phyloP scores from a whole-genome alignment of 1,140 invertebrate genomes.

The Prorops nasuta region DNA sequence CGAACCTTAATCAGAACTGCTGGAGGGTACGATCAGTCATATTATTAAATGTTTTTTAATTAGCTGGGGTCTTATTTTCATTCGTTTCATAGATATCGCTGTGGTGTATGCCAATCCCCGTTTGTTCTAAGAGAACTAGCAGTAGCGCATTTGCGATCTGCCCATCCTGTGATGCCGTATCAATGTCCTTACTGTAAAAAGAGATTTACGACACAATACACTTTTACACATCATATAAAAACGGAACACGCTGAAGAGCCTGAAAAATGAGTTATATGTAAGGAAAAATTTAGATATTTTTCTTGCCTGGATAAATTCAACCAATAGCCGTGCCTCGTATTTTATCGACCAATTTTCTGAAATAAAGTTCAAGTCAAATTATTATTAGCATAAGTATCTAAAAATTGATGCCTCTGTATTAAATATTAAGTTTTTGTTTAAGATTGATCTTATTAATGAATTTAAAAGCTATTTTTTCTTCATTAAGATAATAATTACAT shows the following conservation, averaged over 20 bases:
- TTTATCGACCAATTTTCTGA: background rate
- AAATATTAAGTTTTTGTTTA: background rate
- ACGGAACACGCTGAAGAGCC: too few species aligned
- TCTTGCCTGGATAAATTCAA: too few species aligned
- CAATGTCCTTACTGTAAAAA: conserved; percentile 47
- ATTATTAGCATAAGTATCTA: background rate
- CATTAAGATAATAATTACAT: background rate
- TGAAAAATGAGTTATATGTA: too few species aligned
- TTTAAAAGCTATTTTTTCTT: background rate
- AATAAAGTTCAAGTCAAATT: background rate
- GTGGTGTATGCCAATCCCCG: conserved; percentile 43
- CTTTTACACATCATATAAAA: background rate
- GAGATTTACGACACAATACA: conserved; percentile 41
- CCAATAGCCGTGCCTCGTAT: too few species aligned
- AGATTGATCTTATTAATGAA: background rate
- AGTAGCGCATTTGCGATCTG: conserved; percentile 43
- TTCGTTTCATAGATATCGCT: conserved; percentile 37
- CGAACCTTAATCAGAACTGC: conserved; percentile 39
- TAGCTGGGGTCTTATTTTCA: background rate
- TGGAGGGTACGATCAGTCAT: conserved; percentile 27
- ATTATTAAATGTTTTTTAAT: conserved; percentile 1
- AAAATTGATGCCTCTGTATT: too few species aligned
- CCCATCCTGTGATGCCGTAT: conserved; percentile 44
- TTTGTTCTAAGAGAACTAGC: conserved; percentile 42
- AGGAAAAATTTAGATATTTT: too few species aligned